A percentile compares a stretch with the other conserved stretches of the same genome.
Evolutionary conservation across 2,888 invertebrate genomes (phyloP).

Genomic region (Fragum whitleyi): DNA sequence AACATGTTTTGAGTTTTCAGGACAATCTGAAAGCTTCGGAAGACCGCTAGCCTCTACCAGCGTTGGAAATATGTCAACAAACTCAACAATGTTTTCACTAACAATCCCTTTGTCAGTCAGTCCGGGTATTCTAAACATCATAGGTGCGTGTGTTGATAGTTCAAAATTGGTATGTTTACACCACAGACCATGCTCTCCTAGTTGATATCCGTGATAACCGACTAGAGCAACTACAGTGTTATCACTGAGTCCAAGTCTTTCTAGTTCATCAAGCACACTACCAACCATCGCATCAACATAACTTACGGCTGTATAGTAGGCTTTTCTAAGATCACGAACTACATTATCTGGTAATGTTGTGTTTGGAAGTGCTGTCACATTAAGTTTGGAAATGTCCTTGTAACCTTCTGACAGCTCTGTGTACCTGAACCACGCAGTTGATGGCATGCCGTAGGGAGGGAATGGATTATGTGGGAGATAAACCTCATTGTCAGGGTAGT

Average conservation of each 20-base stretch:
- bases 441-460: constrained; percentile 67
- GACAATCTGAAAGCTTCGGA: constrained; percentile 51
- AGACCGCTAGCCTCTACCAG: constrained; percentile 69
- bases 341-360: constrained; percentile 49
- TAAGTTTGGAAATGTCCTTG: constrained; percentile 37
- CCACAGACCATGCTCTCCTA: constrained; percentile 70
- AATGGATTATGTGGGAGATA: constrained; percentile 68
- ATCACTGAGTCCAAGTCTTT: constrained; percentile 51
- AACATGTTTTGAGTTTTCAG: constrained; percentile 48
- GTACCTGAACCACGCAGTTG: constrained; percentile 65
- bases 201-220: constrained; percentile 70
- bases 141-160: constrained; percentile 71
- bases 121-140: constrained; percentile 69
- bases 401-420: constrained; percentile 58
- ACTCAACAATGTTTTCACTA: constrained; percentile 61
- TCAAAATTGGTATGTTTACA: constrained; percentile 75
- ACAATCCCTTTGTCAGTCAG: constrained; percentile 56
- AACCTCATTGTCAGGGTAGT: constrained; percentile 72
- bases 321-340: constrained; percentile 55
- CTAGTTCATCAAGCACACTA: constrained; percentile 58
- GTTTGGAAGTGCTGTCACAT: constrained; percentile 35
- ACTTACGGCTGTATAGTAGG: constrained; percentile 63
- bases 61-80: constrained; percentile 74
- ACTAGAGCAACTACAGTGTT: constrained; percentile 67
- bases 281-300: constrained; percentile 68